Conservation (phyloP, 2,113 vertebrate genomes). For the Dicrurus megarhynchus region DNA sequence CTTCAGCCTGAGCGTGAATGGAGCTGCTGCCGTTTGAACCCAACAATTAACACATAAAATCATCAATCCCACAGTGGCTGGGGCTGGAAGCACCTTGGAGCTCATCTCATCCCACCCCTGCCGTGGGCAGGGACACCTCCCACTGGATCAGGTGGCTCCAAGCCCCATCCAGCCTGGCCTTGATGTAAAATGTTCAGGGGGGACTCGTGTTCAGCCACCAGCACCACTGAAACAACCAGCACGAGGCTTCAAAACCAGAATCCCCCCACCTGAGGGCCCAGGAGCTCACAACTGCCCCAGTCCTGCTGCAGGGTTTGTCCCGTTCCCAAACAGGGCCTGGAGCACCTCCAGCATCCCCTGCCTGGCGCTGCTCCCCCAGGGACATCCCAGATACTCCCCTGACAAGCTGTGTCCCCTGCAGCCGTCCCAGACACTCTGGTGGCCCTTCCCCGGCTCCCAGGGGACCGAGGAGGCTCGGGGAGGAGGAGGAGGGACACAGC, state of each 20-base stretch:
- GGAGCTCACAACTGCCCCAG: not conserved
- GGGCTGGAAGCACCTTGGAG: not conserved
- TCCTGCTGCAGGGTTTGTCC: too few relatives aligned
- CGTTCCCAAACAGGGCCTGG: not conserved
- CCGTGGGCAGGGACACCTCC: not conserved
- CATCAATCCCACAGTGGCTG: not conserved
- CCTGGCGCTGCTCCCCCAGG: not conserved
- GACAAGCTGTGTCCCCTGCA: not conserved
- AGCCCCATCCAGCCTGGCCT: not conserved
- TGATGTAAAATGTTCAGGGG: not conserved
- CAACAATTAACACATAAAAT: not conserved
- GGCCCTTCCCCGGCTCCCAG: not conserved
- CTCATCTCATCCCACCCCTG: too few relatives aligned
- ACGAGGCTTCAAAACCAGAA: not conserved
- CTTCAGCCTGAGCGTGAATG: not conserved
- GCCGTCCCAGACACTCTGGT: not conserved
- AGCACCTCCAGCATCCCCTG: not conserved
- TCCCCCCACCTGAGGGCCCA: too few relatives aligned
- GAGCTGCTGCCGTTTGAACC: not conserved
- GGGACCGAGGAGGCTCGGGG: not conserved
- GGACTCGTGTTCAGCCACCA: fast-evolving
- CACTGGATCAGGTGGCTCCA: not conserved
- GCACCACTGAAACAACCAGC: too few relatives aligned
- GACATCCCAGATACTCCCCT: not conserved
- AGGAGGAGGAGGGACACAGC: not conserved